Conservation (phyloP, 2,113 vertebrate genomes). For the Mixornis gularis region DNA sequence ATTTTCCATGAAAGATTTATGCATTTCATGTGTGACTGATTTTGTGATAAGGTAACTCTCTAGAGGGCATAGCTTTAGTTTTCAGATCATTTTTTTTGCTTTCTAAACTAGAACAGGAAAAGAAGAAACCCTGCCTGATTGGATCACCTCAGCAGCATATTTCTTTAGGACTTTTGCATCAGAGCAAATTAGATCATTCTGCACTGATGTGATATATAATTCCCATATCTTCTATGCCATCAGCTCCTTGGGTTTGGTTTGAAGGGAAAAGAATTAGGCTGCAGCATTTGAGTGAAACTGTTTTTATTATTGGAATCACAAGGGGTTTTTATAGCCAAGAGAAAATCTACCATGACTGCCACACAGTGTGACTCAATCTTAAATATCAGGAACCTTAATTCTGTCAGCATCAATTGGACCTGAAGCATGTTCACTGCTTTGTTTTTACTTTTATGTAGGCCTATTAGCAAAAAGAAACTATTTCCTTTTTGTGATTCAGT, state of each 20-base stretch:
- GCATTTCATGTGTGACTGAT: slow-evolving; percentile 1
- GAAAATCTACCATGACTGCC: slow-evolving; percentile 48
- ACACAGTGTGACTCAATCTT: slow-evolving; percentile 49
- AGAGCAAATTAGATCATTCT: slow-evolving; percentile 62
- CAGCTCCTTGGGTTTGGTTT: slow-evolving; percentile 47
- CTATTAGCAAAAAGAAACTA: slow-evolving; percentile 50
- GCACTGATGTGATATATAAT: slow-evolving; percentile 51
- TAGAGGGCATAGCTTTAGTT: slow-evolving; percentile 13
- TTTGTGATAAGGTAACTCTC: slow-evolving; percentile 8
- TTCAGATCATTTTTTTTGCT: not conserved
- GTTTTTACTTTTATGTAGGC: slow-evolving; percentile 52
- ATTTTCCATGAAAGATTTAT: not conserved
- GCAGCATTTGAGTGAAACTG: slow-evolving; percentile 46
- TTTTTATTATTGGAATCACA: slow-evolving; percentile 62
- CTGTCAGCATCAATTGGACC: slow-evolving; percentile 55
- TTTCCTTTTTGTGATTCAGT: slow-evolving; percentile 23
- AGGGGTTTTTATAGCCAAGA: slow-evolving; percentile 40
- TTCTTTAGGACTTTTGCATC: slow-evolving; percentile 54
- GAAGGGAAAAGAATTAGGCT: slow-evolving; percentile 61
- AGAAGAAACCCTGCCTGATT: slow-evolving; percentile 29
- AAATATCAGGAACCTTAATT: slow-evolving; percentile 46
- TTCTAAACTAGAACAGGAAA: slow-evolving; percentile 36
- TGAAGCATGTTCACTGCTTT: slow-evolving; percentile 21
- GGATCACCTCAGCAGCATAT: slow-evolving; percentile 45
- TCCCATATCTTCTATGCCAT: slow-evolving; percentile 51